phyloP scores from a whole-genome alignment of 2,113 vertebrate genomes.

The Myocastor coypus region DNA sequence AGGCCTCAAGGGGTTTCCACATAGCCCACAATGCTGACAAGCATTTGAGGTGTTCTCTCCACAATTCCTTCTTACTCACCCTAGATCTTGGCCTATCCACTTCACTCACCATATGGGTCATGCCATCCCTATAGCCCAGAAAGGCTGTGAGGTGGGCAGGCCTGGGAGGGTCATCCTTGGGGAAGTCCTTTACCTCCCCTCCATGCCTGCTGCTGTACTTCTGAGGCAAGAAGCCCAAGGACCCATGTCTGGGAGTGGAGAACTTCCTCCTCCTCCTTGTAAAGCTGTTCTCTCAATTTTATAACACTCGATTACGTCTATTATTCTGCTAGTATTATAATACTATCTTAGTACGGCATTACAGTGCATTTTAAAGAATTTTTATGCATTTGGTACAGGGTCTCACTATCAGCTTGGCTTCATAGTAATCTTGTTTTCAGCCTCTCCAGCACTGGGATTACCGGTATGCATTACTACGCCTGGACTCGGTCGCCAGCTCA shows the following conservation, averaged over 20 bases:
- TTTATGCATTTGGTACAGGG: too few species aligned
- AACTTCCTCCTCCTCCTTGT: slow-evolving; percentile 88
- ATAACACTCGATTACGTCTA: background rate
- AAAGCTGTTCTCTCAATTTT: slow-evolving; percentile 64
- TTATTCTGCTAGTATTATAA: background rate
- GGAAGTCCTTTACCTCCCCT: slow-evolving; percentile 99
- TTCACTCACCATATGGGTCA: slow-evolving; percentile 98
- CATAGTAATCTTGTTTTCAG: too few species aligned
- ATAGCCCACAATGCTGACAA: slow-evolving; percentile 95
- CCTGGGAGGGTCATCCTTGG: slow-evolving; percentile 95
- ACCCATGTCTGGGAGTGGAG: slow-evolving; percentile 96
- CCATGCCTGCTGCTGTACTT: slow-evolving; percentile 95
- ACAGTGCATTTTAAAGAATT: too few species aligned
- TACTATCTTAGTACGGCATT: background rate
- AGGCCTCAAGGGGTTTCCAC: slow-evolving; percentile 96
- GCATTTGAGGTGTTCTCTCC: slow-evolving; percentile 96
- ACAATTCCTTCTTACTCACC: slow-evolving; percentile 99
- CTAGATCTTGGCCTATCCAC: slow-evolving; percentile 97
- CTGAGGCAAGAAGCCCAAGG: slow-evolving; percentile 96
- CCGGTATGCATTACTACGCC: too few species aligned
- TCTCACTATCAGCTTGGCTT: too few species aligned
- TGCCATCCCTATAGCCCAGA: slow-evolving; percentile 98
- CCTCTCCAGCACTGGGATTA: too few species aligned
- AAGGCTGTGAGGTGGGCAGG: slow-evolving; percentile 97
- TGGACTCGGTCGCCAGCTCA: too few species aligned